Percentiles rank a stretch among this genome's conserved stretches.
These are phyloP conservation scores for Hylia prasina DNA, from an alignment of 2,113 vertebrate genomes.

Conservation along the genomic window DNA sequence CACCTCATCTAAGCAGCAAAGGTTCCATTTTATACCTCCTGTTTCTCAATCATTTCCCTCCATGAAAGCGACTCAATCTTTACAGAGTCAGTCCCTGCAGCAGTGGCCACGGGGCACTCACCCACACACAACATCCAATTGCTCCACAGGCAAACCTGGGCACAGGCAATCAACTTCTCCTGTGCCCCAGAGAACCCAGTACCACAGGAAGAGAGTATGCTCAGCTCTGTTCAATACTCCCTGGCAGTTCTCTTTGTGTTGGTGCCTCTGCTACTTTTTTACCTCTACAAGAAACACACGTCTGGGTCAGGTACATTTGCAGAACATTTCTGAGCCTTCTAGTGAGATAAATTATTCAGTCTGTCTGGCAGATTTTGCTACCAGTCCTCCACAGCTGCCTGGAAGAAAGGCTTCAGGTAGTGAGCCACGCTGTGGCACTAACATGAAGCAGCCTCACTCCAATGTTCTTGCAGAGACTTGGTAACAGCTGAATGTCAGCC, in stretches of 20 bases:
- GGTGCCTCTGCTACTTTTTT: neutral
- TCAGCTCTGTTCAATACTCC: neutral
- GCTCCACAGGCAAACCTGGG: neutral
- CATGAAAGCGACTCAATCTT: neutral
- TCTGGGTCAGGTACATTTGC: neutral
- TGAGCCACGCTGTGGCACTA: neutral
- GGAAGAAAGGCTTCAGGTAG: neutral
- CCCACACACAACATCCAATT: neutral
- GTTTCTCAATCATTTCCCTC: neutral
- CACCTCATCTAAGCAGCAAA: neutral
- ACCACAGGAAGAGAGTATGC: neutral
- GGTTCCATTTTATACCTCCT: neutral
- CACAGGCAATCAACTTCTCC: neutral
- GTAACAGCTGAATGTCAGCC: neutral
- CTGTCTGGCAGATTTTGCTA: neutral
- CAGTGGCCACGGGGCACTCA: neutral
- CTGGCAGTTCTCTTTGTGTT: neutral
- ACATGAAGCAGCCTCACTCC: neutral
- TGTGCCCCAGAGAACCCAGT: neutral
- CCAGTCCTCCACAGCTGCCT: neutral
- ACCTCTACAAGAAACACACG: neutral
- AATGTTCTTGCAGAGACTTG: neutral
- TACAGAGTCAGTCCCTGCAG: neutral
- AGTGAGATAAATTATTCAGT: neutral
- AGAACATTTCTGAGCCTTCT: neutral